Percentiles rank a stretch among this genome's conserved stretches.
Conservation (phyloP, 2,888 invertebrate genomes). For the Drosophila subquinaria region DNA sequence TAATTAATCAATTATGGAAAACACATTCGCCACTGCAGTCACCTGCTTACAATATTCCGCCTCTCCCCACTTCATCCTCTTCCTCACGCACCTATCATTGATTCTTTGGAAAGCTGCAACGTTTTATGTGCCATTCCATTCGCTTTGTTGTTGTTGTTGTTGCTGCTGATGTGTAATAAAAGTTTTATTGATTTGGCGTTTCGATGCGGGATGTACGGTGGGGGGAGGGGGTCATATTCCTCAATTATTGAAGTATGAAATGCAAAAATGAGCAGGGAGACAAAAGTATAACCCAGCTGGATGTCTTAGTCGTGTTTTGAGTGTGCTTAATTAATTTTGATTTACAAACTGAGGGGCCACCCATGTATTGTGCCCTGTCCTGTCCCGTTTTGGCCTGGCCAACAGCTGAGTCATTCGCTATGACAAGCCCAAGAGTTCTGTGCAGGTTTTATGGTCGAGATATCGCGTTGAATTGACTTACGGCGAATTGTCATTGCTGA, state of each 20-base stretch:
- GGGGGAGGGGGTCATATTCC: conserved; percentile 14
- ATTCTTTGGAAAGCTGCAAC: conserved; percentile 59
- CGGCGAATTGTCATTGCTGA: conserved; percentile 60
- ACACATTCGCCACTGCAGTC: conserved; percentile 40
- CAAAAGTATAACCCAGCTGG: conserved; percentile 59
- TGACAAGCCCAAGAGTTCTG: not conserved
- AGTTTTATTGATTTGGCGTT: conserved; percentile 66
- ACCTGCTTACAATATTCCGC: conserved; percentile 28
- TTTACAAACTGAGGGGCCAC: conserved; percentile 60
- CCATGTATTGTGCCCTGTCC: conserved; percentile 20
- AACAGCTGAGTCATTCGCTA: conserved; percentile 41
- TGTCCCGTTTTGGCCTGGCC: not conserved
- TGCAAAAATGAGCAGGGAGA: conserved; percentile 26
- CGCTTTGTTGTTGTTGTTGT: conserved; percentile 7
- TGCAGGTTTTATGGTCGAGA: conserved; percentile 17
- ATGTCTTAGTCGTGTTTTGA: conserved; percentile 47
- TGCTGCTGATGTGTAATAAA: conserved; percentile 63
- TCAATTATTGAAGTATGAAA: conserved; percentile 63
- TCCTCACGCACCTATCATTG: conserved; percentile 9
- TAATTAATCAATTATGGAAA: conserved; percentile 77
- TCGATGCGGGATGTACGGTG: not conserved
- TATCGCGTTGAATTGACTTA: conserved; percentile 60
- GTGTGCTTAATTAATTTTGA: conserved; percentile 67
- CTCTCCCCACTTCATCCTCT: not conserved
- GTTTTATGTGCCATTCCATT: conserved; percentile 64